A percentile compares a stretch with the other conserved stretches of the same genome.
These are phyloP conservation scores for Hylia prasina DNA, from an alignment of 2,113 vertebrate species.

Conservation along the genomic window DNA sequence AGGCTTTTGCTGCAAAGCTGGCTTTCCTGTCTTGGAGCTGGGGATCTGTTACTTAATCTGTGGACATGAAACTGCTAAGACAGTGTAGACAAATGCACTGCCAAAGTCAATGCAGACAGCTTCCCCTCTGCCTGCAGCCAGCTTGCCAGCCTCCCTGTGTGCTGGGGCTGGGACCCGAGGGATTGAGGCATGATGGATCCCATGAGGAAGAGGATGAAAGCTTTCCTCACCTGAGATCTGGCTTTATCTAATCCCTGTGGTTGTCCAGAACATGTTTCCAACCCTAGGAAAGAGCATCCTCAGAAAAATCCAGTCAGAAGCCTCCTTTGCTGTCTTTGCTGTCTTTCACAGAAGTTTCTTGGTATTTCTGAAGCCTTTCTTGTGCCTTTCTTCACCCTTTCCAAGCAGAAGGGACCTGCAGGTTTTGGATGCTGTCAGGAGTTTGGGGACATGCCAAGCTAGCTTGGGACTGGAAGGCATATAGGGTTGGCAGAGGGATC, in stretches of 20 bases:
- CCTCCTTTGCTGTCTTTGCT: not conserved
- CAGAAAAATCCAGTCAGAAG: not conserved
- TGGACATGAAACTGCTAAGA: constrained; percentile 49
- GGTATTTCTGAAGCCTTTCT: not conserved
- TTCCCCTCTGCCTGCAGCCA: not conserved
- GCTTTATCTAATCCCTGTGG: not conserved
- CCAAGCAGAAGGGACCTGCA: not conserved
- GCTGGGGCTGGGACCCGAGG: not conserved
- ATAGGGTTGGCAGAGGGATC: not conserved
- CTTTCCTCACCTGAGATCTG: not conserved
- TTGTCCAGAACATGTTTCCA: not conserved
- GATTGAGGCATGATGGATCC: not conserved
- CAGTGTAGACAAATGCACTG: constrained; percentile 38
- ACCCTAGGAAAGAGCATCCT: not conserved
- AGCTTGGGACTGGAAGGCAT: not conserved
- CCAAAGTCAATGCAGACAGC: constrained; percentile 10
- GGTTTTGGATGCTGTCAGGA: not conserved
- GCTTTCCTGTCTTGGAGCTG: constrained; percentile 15
- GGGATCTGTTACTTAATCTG: constrained; percentile 37
- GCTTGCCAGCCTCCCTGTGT: accelerated
- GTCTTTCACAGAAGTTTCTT: not conserved
- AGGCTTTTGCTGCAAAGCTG: not conserved
- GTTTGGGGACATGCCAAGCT: not conserved
- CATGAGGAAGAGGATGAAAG: not conserved
- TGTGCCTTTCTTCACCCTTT: not conserved